Conservation (phyloP, 2,888 invertebrate genomes). For the Tribolium freemani region DNA sequence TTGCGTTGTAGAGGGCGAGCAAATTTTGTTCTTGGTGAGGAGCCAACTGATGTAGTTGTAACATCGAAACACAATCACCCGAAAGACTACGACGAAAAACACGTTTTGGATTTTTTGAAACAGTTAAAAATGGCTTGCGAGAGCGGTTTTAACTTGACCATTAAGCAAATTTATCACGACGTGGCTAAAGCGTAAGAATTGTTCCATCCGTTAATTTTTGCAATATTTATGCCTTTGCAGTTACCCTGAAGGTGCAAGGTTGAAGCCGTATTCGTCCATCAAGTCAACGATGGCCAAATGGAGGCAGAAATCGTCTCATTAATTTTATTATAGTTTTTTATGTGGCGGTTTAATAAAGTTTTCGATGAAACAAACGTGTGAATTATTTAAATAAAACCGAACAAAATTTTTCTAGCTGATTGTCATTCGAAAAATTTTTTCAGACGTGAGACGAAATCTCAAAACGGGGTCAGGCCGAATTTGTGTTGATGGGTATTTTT, state of each 20-base stretch:
- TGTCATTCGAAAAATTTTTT: not conserved
- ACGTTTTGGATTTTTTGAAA: not conserved
- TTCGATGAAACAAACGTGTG: too few species aligned
- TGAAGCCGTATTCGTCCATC: not conserved
- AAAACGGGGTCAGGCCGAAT: not conserved
- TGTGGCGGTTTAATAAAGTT: not conserved
- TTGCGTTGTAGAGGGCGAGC: not conserved
- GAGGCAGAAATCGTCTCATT: not conserved
- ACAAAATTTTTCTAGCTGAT: too few species aligned
- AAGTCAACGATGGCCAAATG: not conserved
- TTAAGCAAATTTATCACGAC: not conserved
- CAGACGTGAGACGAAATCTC: not conserved
- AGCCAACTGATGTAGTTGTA: not conserved
- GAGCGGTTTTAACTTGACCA: not conserved
- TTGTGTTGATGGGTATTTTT: not conserved
- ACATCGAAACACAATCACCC: not conserved
- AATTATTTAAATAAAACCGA: too few species aligned
- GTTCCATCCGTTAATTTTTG: not conserved
- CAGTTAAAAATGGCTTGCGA: not conserved
- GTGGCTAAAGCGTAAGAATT: not conserved
- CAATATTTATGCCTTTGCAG: not conserved
- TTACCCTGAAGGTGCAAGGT: not conserved
- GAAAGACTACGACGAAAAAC: not conserved
- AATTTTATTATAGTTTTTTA: too few species aligned
- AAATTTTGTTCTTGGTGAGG: not conserved